Conservation (phyloP, 2,113 vertebrate species). For the Trinectes maculatus region DNA sequence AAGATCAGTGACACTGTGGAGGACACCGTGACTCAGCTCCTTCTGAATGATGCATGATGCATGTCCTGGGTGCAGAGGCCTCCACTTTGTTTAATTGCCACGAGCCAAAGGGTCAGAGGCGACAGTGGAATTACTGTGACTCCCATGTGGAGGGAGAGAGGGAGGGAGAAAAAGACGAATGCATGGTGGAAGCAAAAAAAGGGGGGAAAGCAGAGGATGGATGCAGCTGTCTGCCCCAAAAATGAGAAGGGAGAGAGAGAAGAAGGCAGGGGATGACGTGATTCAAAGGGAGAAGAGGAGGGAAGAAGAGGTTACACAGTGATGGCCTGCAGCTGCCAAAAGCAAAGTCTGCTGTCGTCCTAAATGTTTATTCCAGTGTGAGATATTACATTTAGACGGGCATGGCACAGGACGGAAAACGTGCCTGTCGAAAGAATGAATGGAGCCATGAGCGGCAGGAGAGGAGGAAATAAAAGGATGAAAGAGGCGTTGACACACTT, state of each 20-base stretch:
- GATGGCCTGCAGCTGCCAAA: conserved; percentile 36
- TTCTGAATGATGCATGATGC: conserved; percentile 61
- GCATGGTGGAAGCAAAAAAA: conserved; percentile 34
- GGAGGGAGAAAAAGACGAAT: conserved; percentile 21
- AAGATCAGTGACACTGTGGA: conserved; percentile 33
- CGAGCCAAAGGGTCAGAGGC: conserved; percentile 64
- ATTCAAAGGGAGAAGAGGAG: conserved; percentile 13
- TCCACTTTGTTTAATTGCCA: conserved; percentile 77
- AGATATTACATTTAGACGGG: conserved; percentile 41
- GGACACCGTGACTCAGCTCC: conserved; percentile 60
- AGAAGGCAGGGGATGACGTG: conserved; percentile 15
- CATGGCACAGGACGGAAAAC: conserved; percentile 52
- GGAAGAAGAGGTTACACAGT: conserved; percentile 34
- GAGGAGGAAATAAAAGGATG: conserved; percentile 34
- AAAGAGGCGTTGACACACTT: conserved; percentile 19
- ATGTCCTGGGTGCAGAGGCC: conserved; percentile 61
- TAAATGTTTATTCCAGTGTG: conserved; percentile 58
- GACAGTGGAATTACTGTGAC: conserved; percentile 81
- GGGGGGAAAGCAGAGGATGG: not conserved
- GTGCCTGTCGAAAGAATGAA: conserved; percentile 44
- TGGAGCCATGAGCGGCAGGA: conserved; percentile 21
- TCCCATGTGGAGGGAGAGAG: conserved; percentile 54
- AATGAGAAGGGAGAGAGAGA: conserved; percentile 4
- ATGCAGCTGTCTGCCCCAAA: conserved; percentile 20
- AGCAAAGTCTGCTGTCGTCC: conserved; percentile 45